Percentiles rank a stretch among this genome's conserved stretches.
Conservation (phyloP, 2,797 vertebrate genomes). For the Uromys caudimaculatus region DNA sequence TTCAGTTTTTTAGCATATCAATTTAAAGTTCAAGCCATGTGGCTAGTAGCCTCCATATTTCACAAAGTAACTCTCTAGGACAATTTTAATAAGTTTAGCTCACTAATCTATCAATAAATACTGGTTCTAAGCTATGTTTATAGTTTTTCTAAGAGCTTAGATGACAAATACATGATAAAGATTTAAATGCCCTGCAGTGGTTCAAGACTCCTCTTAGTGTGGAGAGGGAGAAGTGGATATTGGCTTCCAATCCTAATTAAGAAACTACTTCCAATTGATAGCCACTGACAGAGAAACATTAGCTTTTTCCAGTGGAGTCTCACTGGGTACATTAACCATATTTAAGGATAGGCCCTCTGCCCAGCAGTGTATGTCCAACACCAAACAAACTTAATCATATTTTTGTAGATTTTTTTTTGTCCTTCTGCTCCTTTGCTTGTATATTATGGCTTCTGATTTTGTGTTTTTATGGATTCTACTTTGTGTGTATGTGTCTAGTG, state of each 20-base stretch:
- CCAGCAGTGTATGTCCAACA: background rate
- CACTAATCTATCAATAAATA: background rate
- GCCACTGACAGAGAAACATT: background rate
- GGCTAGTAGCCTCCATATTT: background rate
- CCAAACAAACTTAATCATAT: background rate
- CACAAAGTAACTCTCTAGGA: background rate
- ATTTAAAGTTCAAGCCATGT: constrained; percentile 20
- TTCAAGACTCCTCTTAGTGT: background rate
- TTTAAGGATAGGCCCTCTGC: background rate
- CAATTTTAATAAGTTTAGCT: background rate
- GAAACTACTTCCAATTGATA: background rate
- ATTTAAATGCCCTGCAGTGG: background rate
- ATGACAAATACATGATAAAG: constrained; percentile 44
- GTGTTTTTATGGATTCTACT: background rate
- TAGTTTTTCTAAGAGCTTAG: constrained; percentile 22
- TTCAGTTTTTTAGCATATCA: constrained; percentile 23
- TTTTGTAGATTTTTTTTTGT: background rate
- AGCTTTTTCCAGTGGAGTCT: background rate
- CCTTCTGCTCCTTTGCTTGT: background rate
- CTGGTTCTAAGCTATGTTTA: background rate
- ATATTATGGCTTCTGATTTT: background rate
- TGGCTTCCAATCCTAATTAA: background rate
- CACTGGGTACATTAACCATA: too few species aligned
- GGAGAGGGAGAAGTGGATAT: background rate
- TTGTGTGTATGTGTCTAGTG: background rate